These are phyloP conservation scores for Pseudocheirus occidentalis DNA, from an alignment of 2,797 vertebrate species.

Conservation along the genomic window DNA sequence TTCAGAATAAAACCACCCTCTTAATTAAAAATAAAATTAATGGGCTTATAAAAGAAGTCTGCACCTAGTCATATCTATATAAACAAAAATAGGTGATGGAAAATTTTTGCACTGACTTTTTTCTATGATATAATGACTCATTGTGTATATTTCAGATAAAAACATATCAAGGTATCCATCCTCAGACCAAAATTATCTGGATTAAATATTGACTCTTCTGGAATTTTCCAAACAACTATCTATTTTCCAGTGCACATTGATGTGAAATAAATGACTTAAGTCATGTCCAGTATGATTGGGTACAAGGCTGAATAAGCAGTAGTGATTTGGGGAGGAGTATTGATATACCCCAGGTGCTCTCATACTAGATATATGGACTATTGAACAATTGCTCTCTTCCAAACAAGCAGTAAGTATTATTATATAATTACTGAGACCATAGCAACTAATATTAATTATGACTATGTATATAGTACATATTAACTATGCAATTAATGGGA, in stretches of 20 bases:
- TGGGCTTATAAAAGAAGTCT: not conserved
- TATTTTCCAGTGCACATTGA: not conserved
- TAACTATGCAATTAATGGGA: not conserved
- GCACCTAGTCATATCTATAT: not conserved
- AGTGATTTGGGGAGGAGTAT: not conserved
- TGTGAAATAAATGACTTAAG: not conserved
- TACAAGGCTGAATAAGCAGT: constrained; percentile 20
- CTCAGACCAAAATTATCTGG: not conserved
- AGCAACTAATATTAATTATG: not conserved
- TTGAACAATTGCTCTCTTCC: not conserved
- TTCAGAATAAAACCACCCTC: not conserved
- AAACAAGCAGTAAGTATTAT: not conserved
- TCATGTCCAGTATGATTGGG: not conserved
- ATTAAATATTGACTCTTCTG: not conserved
- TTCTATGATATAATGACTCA: not conserved
- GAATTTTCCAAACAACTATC: not conserved
- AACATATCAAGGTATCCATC: constrained; percentile 1
- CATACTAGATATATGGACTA: constrained; percentile 20
- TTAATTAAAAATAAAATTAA: not conserved
- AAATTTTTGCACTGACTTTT: not conserved
- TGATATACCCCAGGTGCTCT: not conserved
- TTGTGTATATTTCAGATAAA: not conserved
- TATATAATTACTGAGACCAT: not conserved
- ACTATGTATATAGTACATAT: too few relatives aligned
- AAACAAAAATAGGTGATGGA: constrained; percentile 34